Base-by-base conservation (phyloP, 2,113 vertebrate genomes). In the Corydoras maculifer region DNA sequence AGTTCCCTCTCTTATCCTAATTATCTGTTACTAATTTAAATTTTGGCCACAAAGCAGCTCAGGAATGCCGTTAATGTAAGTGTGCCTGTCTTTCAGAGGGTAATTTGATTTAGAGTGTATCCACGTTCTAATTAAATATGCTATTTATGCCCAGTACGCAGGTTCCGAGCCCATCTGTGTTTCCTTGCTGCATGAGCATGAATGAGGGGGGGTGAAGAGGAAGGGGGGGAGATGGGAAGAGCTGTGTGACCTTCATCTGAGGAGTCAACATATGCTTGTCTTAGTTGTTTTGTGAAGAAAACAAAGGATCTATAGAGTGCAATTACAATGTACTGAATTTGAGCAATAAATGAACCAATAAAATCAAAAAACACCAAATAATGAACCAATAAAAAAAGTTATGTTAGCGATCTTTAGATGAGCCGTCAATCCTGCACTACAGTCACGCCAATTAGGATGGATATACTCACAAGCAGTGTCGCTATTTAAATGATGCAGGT, bases 1-100 rank as follows among this genome's bases (percentile, higher is more conserved):
- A 88, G 82, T 89, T 86, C 90, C 86, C 82, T 86, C 88, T 90
- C 86, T 88, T 88, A 89, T 89, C 86, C 91, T 90, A 91, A 91
- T 92, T 89, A 93, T 91, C 90, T 91, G 88, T 90, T 91, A 90
- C 88, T 90, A 89, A 91, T 93, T 91, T 91, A 89, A 87, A 82
- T 91, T 91, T 92, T 91, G 90, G 88, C 88, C 88, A 86, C 83
- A 87, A 87, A 81, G 91, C 88, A 86, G 86, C 86, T 87, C 83
- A 87, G 88, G 82, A 86, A 78, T 85, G 87, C 90, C 90, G 86
- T 89, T 92, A 91, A 92, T 90, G 86, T 89, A 90, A 92, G 90
- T 90, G 87, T 89, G 91, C 82, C 85, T 91, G 90, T 92, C 91
- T 90, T 85, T 91, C 88, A 82, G 87, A 91, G 88, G 91, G 90